phyloP scores from a whole-genome alignment of 2,797 vertebrate species.

The Apogon talboti region DNA sequence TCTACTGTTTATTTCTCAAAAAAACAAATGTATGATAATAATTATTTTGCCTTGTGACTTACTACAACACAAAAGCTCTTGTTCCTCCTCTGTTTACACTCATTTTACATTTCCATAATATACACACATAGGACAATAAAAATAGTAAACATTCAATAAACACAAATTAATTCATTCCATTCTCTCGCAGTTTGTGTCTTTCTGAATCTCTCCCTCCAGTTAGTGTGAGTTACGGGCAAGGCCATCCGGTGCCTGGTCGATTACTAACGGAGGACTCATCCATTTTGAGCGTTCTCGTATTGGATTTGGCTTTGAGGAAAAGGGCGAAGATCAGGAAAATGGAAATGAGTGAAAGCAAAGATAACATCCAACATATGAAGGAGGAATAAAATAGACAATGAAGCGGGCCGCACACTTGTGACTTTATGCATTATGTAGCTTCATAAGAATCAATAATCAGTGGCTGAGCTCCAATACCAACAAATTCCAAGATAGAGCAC shows the following conservation, averaged over 20 bases:
- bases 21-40: neutral
- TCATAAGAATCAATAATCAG: constrained; percentile 17
- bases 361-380: constrained; percentile 33
- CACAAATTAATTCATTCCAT: neutral
- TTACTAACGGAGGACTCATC: constrained; percentile 24
- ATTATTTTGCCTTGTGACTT: neutral
- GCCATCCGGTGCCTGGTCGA: constrained; percentile 15
- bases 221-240: constrained; percentile 15
- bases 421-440: constrained; percentile 3
- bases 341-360: constrained; percentile 42
- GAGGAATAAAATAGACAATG: constrained; percentile 27
- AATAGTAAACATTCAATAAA: constrained; percentile 2
- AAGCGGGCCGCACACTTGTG: constrained; percentile 22
- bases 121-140: neutral
- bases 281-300: constrained; percentile 43
- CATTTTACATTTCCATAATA: neutral
- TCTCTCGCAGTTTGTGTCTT: neutral
- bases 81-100: neutral
- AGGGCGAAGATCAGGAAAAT: constrained; percentile 39
- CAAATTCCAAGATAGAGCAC: constrained; percentile 6
- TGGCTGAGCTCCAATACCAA: constrained; percentile 2
- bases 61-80: neutral
- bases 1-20: neutral
- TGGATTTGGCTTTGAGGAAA: constrained; percentile 61
- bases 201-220: constrained; percentile 13